Base-by-base conservation (phyloP, 1,140 invertebrate species). In the Aphaenogaster rudis region DNA sequence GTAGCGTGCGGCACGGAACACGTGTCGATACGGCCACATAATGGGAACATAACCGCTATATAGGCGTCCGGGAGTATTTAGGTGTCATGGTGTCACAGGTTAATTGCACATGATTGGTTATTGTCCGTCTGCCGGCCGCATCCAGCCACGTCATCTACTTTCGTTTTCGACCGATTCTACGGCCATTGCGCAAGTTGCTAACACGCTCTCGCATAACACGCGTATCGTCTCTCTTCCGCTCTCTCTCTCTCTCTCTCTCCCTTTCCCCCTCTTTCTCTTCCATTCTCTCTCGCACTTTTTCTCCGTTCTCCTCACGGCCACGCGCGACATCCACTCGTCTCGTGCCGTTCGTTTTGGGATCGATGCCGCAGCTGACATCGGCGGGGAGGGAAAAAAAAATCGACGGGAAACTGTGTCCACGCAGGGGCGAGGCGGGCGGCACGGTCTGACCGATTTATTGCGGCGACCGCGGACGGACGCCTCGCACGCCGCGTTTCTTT, bases 51-150 rank as follows among this genome's bases (percentile, higher is more conserved):
- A 94, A 94, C 93, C 92, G 90, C 92, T 90, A 87, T 90, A 89
- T 92, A 93, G 91, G 86, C 89, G 91, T 90, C 88, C 86, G 76
- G 74, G 77, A 92, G 92, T 94, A 94, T 94, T 94, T 94, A 94
- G 94, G 93, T 94, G 93, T 94, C 93, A 94, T 90, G 88, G 93
- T 94, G 94, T 94, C 93, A 93, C 89, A 92, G 92, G 93, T 94
- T 94, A 94, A 94, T 94, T 94, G 94, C 91, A 93, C 92, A 92
- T 94, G 93, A 94, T 94, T 94, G 94, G 93, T 94, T 93, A 94
- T 94, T 94, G 93, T 93, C 91, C 84, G 88, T 89, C 89, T 90
- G 86, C 76, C 77, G 85, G 59, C 59, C 80, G 77, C 92, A 72
- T 79, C 80, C 84, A 74, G 67, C 57, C 86, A 67, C 78, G 86